A percentile compares a stretch with the other conserved stretches of the same genome.
Conservation (phyloP, 2,888 invertebrate species). For the Imbricaverruca yamaguchii region DNA sequence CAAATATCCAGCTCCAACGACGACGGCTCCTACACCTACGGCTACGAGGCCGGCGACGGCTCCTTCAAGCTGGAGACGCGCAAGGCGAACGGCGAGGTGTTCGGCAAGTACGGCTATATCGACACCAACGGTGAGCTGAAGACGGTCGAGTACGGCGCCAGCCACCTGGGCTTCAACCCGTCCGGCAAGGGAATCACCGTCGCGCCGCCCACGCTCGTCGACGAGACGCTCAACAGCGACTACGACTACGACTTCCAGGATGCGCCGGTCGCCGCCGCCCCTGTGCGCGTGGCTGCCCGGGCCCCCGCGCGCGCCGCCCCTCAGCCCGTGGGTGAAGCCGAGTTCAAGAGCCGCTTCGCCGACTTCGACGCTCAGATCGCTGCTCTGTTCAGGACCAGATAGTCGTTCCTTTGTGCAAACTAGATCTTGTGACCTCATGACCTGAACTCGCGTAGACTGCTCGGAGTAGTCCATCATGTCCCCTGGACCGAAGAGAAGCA, state of each 20-base stretch:
- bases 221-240: not conserved
- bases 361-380: constrained; percentile 15
- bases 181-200: constrained; percentile 35
- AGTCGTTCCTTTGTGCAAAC: no score
- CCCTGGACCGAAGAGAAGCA: no score
- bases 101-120: constrained; percentile 59
- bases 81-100: constrained; percentile 32
- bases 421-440: no score
- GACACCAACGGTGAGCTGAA: constrained; percentile 63
- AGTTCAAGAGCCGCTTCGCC: not conserved
- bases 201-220: constrained; percentile 9
- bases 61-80: constrained; percentile 57
- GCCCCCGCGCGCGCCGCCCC: not conserved
- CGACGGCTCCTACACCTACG: constrained; percentile 75
- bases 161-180: constrained; percentile 37
- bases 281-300: not conserved
- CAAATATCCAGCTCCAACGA: constrained; percentile 71
- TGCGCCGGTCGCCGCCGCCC: not conserved
- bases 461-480: no score
- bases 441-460: no score
- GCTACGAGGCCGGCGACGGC: constrained; percentile 76
- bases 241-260: not conserved
- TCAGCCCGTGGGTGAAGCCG: not conserved
- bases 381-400: not conserved
- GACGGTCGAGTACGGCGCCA: constrained; percentile 64